Conservation (phyloP, 2,888 invertebrate species). For the Lithodes maja region DNA sequence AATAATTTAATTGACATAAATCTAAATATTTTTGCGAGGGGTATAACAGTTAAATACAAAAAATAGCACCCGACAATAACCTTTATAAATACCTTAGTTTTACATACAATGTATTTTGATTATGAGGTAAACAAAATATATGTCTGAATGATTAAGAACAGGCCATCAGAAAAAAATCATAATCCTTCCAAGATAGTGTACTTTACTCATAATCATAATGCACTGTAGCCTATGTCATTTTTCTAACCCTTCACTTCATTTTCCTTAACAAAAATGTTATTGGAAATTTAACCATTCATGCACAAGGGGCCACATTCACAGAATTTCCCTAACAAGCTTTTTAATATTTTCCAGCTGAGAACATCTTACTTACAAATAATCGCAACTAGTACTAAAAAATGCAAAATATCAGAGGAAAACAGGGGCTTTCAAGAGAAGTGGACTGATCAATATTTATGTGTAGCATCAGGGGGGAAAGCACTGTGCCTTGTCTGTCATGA, state of each 20-base stretch:
- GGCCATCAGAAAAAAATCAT: neutral
- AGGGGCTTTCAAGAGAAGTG: constrained; percentile 28
- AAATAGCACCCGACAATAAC: neutral
- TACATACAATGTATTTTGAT: neutral
- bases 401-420: constrained; percentile 17
- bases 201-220: neutral
- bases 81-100: neutral
- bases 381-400: neutral
- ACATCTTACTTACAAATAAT: neutral
- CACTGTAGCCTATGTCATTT: neutral
- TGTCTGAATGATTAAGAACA: no score
- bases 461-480: constrained; percentile 38
- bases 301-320: neutral
- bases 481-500: constrained; percentile 37
- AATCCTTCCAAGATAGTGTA: neutral
- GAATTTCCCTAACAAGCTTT: neutral
- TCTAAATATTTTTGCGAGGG: no score
- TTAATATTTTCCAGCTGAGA: neutral
- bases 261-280: neutral
- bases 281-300: neutral
- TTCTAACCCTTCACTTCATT: neutral
- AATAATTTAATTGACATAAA: no score
- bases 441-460: constrained; percentile 31
- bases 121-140: no score
- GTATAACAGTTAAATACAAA: neutral